phyloP scores from a whole-genome alignment of 2,113 vertebrate genomes.

The Otolemur garnettii region DNA sequence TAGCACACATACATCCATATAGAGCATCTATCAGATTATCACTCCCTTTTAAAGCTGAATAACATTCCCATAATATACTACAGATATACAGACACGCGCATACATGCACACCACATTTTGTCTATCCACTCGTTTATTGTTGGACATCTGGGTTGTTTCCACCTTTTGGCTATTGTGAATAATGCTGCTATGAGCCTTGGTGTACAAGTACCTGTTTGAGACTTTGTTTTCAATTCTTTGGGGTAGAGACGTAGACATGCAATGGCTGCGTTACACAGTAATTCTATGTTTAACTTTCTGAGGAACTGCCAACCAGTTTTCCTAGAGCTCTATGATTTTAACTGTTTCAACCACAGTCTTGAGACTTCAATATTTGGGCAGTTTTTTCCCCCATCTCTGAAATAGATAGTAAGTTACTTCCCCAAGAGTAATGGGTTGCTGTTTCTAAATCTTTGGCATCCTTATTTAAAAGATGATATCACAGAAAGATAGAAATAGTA shows the following conservation, averaged over 20 bases:
- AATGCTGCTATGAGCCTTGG: background rate
- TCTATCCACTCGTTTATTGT: background rate
- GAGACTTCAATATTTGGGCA: background rate
- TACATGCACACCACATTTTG: background rate
- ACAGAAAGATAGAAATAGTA: background rate
- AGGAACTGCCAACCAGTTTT: background rate
- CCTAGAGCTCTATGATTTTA: background rate
- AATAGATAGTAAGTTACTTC: background rate
- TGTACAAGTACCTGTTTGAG: background rate
- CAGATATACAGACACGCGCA: too few species aligned
- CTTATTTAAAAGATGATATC: background rate
- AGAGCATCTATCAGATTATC: background rate
- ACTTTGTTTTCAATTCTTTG: background rate
- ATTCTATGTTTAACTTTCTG: background rate
- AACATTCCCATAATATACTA: background rate
- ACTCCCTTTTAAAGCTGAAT: background rate
- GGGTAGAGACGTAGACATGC: background rate
- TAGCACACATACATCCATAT: background rate
- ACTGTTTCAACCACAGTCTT: background rate
- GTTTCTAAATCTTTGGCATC: background rate
- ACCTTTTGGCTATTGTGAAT: background rate
- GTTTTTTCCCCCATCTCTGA: background rate
- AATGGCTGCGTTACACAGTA: background rate
- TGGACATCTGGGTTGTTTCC: background rate
- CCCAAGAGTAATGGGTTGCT: background rate